Evolutionary conservation across 2,888 invertebrate species (phyloP).

Genomic region (Entomobrya proxima): DNA sequence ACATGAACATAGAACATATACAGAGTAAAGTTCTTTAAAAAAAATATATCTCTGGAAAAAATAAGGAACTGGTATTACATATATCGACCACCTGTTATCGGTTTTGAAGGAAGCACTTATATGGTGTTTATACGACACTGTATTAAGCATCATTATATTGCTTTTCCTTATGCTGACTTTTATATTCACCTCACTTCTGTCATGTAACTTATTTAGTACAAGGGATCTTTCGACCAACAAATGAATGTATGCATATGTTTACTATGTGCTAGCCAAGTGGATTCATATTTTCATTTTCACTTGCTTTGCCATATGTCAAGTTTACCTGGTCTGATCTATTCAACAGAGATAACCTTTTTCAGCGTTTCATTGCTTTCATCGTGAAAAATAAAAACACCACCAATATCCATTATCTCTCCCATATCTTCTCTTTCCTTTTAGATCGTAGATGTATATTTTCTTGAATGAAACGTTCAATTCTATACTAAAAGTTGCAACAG

Average conservation of each 20-base stretch:
- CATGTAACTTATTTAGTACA: not conserved
- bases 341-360: not conserved
- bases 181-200: too few species aligned
- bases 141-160: not conserved
- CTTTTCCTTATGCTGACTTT: not conserved
- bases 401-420: constrained; percentile 9
- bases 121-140: not conserved
- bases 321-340: constrained; percentile 23
- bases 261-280: not conserved
- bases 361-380: not conserved
- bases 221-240: too few species aligned
- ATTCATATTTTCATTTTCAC: not conserved
- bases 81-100: constrained; percentile 62
- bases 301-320: constrained; percentile 63
- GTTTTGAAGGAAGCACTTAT: constrained; percentile 42
- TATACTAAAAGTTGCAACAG: not conserved
- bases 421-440: constrained; percentile 3
- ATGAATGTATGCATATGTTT: constrained; percentile 31
- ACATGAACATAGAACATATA: not conserved
- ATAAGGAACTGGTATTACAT: not conserved
- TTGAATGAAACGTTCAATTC: not conserved
- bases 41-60: not conserved
- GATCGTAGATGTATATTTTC: constrained; percentile 1
- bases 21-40: not conserved
- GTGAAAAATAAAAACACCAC: constrained; percentile 11